Base-by-base conservation (phyloP, 2,888 invertebrate genomes). In the Dysmachus trigonus region DNA sequence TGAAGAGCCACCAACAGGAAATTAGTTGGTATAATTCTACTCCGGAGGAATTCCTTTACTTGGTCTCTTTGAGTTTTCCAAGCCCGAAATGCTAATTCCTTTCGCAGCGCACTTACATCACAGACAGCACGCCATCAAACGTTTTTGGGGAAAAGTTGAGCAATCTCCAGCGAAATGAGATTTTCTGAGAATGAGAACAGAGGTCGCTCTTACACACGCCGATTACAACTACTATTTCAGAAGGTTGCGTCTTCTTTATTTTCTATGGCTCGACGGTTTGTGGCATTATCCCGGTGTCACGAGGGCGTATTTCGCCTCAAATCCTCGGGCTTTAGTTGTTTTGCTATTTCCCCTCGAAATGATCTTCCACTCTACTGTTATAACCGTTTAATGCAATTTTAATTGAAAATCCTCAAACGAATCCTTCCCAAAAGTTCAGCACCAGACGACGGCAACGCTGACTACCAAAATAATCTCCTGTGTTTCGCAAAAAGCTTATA, bases 361-460 rank as follows among this genome's bases (percentile, higher is more conserved):
- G 47, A 71, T 71, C 83, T 72, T 81, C 62, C 18, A 38, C 41
- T 85, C 51, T 18, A 74, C 73, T 85, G 74, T 85, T 85, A 51
- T 74, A 85, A 74, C 74, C 74, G 51, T 87, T 85, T 87, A 87
- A 87, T 87, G 87, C 87, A 87, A 87, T 87, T 87, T 87, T 87
- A 87, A 87, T 87, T 87, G 87, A 87, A 87, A 87, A 86, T 86
- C 84, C 84, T 79, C 77, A 87, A 84, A 86, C 84, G 85, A 87
- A 86, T 84, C 86, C 86, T 85, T 38, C 82, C 51, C 41, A 72
- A 86, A 79, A 82, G 86, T 82, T 71, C 53, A 86, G 72, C 72
- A 53, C 38, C 47, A 73, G 73, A 6, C 81, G 79, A 79, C 47
- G 33, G 18, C 33, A 47, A 73, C 41, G 27, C 74, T 47, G 47